A percentile compares a stretch with the other conserved stretches of the same genome.
Evolutionary conservation across 2,113 vertebrate genomes (phyloP).

Genomic region (Sinocyclocheilus anshuiensis): DNA sequence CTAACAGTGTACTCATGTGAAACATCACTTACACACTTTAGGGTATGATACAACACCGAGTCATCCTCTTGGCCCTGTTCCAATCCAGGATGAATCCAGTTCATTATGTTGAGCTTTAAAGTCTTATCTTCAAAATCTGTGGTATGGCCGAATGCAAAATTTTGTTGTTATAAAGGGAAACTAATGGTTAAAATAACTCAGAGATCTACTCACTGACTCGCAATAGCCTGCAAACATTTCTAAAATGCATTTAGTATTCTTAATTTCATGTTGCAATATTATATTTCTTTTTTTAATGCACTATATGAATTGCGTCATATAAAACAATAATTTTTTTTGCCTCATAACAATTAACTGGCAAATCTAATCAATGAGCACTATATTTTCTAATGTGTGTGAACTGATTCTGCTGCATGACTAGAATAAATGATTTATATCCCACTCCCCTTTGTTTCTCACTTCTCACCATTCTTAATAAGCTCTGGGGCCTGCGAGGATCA

Average conservation of each 20-base stretch:
- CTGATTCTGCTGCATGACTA: constrained; percentile 32
- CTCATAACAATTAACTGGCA: not conserved
- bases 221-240: not conserved
- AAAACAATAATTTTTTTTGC: not conserved
- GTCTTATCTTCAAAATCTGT: constrained; percentile 19
- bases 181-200: not conserved
- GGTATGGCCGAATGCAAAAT: constrained; percentile 19
- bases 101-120: constrained; percentile 1
- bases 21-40: constrained; percentile 28
- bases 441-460: constrained; percentile 31
- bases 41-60: constrained; percentile 30
- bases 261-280: not conserved
- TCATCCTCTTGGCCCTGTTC: constrained; percentile 23
- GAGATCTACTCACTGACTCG: too few species aligned
- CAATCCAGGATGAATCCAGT: constrained; percentile 14
- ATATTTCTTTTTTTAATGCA: not conserved
- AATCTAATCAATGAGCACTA: not conserved
- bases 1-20: constrained; percentile 9
- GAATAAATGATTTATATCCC: constrained; percentile 52
- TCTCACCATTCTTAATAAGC: constrained; percentile 36
- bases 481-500: not conserved
- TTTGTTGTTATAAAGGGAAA: not conserved
- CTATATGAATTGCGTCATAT: not conserved
- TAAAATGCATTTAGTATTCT: not conserved
- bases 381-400: not conserved